Evolutionary conservation across 2,888 invertebrate species (phyloP).

Genomic region (Schizotus pectinicornis): DNA sequence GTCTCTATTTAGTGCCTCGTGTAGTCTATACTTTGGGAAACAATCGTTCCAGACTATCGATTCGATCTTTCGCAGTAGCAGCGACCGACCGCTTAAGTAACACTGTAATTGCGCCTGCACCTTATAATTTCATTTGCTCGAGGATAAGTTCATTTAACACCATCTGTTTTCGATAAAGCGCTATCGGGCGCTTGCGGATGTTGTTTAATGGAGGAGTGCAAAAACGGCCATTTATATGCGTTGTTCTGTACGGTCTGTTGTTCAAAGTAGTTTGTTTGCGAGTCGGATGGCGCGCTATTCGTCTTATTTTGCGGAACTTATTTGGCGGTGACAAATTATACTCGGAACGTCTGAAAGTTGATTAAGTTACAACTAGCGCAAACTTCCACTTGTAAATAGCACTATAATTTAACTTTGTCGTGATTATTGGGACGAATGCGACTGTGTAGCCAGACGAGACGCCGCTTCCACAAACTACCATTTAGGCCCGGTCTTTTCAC

Average conservation of each 20-base stretch:
- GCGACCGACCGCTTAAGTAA: conserved; percentile 48
- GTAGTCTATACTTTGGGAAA: conserved; percentile 44
- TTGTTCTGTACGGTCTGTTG: conserved; percentile 1
- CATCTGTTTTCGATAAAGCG: conserved; percentile 43
- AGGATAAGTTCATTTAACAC: conserved; percentile 52
- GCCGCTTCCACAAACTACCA: too few relatives aligned
- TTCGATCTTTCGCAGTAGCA: conserved; percentile 46
- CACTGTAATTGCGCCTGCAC: conserved; percentile 50
- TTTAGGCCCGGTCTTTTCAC: too few relatives aligned
- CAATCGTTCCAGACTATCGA: conserved; percentile 45
- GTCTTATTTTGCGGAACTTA: conserved; percentile 12
- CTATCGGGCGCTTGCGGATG: conserved; percentile 26
- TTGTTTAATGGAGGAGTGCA: conserved; percentile 19
- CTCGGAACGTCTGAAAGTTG: conserved; percentile 20
- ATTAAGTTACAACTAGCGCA: conserved; percentile 17
- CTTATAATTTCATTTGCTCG: conserved; percentile 53
- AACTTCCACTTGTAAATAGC: conserved; percentile 13
- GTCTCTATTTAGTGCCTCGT: conserved; percentile 25
- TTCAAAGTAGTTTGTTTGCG: background rate
- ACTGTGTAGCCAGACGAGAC: too few relatives aligned
- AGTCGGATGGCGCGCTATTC: background rate
- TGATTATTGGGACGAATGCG: too few relatives aligned
- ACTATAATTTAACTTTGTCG: conserved; percentile 18
- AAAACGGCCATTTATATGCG: conserved; percentile 15
- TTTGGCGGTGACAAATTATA: conserved; percentile 12